Evolutionary conservation across 2,113 vertebrate species (phyloP).

Genomic region (Machaerirhynchus nigripectus): DNA sequence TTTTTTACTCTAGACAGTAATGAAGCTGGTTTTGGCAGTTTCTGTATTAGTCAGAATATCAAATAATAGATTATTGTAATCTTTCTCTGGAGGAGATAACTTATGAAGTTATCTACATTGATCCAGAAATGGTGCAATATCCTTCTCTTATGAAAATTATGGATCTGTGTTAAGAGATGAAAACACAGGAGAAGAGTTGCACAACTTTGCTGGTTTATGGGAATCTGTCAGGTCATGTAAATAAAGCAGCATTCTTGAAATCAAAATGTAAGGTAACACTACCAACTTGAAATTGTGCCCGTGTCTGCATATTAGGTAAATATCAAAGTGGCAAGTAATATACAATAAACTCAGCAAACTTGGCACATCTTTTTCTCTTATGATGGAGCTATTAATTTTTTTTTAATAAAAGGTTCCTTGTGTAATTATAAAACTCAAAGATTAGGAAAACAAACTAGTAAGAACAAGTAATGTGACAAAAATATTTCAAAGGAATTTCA

Average conservation of each 20-base stretch:
- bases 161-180: background rate
- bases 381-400: background rate
- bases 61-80: background rate
- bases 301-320: background rate
- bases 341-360: background rate
- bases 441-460: background rate
- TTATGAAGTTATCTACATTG: background rate
- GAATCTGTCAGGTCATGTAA: background rate
- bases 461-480: background rate
- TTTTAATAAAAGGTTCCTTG: background rate
- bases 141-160: background rate
- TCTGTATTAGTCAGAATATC: background rate
- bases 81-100: background rate
- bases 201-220: background rate
- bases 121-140: background rate
- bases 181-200: background rate
- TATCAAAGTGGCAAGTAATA: background rate
- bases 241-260: background rate
- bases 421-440: background rate
- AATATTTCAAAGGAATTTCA: slow-evolving; percentile 23
- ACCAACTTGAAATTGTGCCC: background rate
- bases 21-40: background rate
- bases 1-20: background rate
- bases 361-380: background rate
- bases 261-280: background rate